Percentiles rank a stretch among this genome's conserved stretches.
These are phyloP conservation scores for Pyrocoelia pectoralis DNA, from an alignment of 2,888 invertebrate species.

Conservation along the genomic window DNA sequence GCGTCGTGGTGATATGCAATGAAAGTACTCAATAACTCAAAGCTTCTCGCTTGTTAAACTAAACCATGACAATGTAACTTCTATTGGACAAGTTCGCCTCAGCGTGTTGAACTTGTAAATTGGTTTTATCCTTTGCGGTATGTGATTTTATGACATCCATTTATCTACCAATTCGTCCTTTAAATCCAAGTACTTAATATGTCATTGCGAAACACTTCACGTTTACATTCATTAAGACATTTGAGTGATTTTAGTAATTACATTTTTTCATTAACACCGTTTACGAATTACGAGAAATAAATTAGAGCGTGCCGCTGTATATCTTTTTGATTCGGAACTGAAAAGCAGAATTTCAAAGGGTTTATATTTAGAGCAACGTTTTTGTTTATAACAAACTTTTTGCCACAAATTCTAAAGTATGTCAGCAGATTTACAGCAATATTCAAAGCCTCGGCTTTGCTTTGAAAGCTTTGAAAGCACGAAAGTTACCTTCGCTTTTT, in stretches of 20 bases:
- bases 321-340: too few relatives aligned
- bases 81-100: conserved; percentile 17
- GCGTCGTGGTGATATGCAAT: too few relatives aligned
- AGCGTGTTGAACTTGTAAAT: conserved; percentile 28
- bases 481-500: conserved; percentile 1
- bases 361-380: background rate
- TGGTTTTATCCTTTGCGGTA: conserved; percentile 35
- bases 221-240: too few relatives aligned
- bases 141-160: conserved; percentile 38
- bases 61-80: conserved; percentile 17
- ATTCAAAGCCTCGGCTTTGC: background rate
- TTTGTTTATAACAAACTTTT: background rate
- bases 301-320: too few relatives aligned
- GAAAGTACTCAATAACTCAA: conserved; percentile 12
- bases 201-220: conserved; percentile 5
- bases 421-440: background rate
- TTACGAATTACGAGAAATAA: too few relatives aligned
- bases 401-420: background rate
- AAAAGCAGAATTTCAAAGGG: background rate
- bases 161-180: conserved; percentile 27
- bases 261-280: too few relatives aligned
- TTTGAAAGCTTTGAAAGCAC: background rate
- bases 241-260: too few relatives aligned
- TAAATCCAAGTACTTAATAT: conserved; percentile 13
- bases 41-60: conserved; percentile 18